These are phyloP conservation scores for Thunnus thynnus DNA, from an alignment of 2,113 vertebrate genomes.

Conservation along the genomic window DNA sequence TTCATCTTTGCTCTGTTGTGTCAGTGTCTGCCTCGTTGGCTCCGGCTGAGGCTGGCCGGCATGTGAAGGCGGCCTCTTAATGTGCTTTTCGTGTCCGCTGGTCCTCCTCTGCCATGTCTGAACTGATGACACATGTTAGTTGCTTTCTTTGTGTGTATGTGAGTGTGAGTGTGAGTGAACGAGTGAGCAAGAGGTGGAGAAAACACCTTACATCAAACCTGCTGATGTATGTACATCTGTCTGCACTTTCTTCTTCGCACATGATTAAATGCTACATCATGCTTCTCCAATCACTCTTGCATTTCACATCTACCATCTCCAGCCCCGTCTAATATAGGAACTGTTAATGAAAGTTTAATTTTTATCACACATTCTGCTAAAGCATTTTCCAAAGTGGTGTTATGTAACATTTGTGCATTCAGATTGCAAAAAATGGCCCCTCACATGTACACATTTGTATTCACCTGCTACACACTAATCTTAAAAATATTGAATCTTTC, in stretches of 20 bases:
- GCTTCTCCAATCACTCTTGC: neutral
- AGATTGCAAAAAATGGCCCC: neutral
- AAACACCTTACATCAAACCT: neutral
- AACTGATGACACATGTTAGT: constrained; percentile 21
- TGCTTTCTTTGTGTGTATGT: neutral
- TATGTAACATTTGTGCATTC: constrained; percentile 1
- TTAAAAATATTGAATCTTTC: neutral
- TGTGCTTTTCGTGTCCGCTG: constrained; percentile 64
- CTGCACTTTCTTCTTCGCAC: neutral
- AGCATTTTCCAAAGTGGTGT: neutral
- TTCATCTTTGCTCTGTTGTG: constrained; percentile 28
- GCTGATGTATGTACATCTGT: neutral
- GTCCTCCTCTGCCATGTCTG: constrained; percentile 2
- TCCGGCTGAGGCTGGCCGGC: constrained; percentile 17
- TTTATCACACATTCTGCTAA: neutral
- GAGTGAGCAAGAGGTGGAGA: neutral
- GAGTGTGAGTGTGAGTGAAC: neutral
- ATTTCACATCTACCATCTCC: neutral
- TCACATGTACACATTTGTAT: neutral
- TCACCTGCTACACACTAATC: neutral
- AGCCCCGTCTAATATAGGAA: neutral
- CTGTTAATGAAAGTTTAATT: constrained; percentile 15
- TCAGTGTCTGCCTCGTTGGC: constrained; percentile 37
- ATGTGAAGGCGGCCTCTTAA: constrained; percentile 37
- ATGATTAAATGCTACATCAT: neutral